Percentiles rank a stretch among this genome's conserved stretches.
These are phyloP conservation scores for Trematomus loennbergii DNA, from an alignment of 2,113 vertebrate genomes.

Conservation along the genomic window DNA sequence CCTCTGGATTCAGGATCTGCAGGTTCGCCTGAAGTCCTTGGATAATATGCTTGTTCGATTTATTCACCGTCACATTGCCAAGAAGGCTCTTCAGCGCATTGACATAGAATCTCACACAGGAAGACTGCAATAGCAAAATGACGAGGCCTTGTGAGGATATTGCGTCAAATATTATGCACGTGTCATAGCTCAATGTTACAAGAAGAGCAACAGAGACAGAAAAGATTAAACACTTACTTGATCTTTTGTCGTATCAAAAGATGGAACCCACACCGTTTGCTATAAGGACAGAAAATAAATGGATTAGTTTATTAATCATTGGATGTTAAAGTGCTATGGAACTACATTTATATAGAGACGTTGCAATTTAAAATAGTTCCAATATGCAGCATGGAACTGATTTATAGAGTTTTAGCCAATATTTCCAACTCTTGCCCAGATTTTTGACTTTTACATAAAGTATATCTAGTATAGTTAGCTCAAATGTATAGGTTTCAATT, in stretches of 20 bases:
- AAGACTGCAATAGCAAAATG: neutral
- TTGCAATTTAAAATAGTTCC: too few relatives aligned
- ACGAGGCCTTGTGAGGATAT: neutral
- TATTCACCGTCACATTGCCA: accelerated
- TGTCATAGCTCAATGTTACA: neutral
- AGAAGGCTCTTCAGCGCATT: constrained; percentile 2
- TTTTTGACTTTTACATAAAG: too few relatives aligned
- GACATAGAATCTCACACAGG: constrained; percentile 14
- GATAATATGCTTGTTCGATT: accelerated
- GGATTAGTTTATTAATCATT: neutral
- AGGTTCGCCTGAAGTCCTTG: neutral
- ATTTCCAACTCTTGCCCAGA: too few relatives aligned
- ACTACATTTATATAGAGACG: too few relatives aligned
- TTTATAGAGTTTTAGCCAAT: too few relatives aligned
- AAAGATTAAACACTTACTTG: constrained; percentile 45
- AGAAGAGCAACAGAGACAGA: neutral
- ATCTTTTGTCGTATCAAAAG: accelerated
- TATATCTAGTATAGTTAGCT: too few relatives aligned
- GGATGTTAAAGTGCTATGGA: too few relatives aligned
- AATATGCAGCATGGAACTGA: too few relatives aligned
- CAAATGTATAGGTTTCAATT: too few relatives aligned
- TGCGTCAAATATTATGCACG: neutral
- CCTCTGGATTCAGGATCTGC: accelerated
- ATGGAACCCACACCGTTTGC: accelerated
- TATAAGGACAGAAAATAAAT: constrained; percentile 11